phyloP scores from a whole-genome alignment of 2,113 vertebrate genomes.

The Lamprologus ornatipinnis region DNA sequence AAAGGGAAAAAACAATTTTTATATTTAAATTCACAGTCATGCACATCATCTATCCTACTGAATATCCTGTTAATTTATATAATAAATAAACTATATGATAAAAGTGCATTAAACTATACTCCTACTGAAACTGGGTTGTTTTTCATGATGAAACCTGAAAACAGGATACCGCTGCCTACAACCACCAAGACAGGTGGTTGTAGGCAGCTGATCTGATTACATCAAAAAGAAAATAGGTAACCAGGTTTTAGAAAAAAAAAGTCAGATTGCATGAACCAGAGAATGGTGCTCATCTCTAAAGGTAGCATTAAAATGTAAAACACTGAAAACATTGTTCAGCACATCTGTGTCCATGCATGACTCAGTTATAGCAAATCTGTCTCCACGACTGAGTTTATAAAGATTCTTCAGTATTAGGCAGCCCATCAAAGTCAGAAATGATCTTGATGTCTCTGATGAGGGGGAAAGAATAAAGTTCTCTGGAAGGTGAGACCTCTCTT shows the following conservation, averaged over 20 bases:
- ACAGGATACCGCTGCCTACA: fast-evolving
- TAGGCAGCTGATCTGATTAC: not conserved
- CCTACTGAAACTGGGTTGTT: not conserved
- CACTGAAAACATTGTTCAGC: not conserved
- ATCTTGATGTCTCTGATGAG: not conserved
- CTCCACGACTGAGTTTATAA: not conserved
- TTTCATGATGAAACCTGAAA: not conserved
- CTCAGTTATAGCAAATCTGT: not conserved
- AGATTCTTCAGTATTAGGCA: not conserved
- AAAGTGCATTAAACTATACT: fast-evolving
- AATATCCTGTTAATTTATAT: not conserved
- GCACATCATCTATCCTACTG: not conserved
- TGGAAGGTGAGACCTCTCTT: not conserved
- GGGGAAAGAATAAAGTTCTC: not conserved
- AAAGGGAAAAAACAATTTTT: not conserved
- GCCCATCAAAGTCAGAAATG: fast-evolving
- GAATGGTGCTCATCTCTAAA: not conserved
- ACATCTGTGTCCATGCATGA: not conserved
- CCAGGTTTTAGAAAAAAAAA: not conserved
- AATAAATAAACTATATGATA: not conserved
- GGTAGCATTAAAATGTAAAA: not conserved
- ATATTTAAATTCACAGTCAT: fast-evolving
- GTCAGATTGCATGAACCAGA: not conserved
- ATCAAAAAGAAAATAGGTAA: not conserved
- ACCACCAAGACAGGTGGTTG: not conserved